These are phyloP conservation scores for Megaustenia siamemsis DNA, from an alignment of 2,888 invertebrate species.

Conservation along the genomic window DNA sequence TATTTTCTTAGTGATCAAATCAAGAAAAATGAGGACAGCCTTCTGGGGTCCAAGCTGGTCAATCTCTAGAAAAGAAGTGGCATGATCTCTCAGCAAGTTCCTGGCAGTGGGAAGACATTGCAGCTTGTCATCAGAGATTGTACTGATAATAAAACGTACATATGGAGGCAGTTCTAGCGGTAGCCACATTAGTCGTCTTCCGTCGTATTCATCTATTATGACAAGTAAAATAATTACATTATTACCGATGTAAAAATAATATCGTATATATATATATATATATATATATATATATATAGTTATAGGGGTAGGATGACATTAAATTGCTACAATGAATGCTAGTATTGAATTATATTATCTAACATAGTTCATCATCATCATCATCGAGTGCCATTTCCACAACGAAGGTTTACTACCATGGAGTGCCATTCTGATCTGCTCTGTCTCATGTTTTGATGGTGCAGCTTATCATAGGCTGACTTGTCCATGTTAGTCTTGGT, in stretches of 20 bases:
- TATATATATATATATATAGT: too few species aligned
- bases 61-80: constrained; percentile 68
- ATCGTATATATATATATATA: too few species aligned
- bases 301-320: too few species aligned
- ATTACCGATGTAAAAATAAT: neutral
- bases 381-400: too few species aligned
- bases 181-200: constrained; percentile 87
- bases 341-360: too few species aligned
- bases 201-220: constrained; percentile 80
- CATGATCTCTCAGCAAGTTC: constrained; percentile 61
- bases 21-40: constrained; percentile 69
- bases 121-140: constrained; percentile 69
- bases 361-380: too few species aligned
- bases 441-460: too few species aligned
- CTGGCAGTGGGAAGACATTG: constrained; percentile 65
- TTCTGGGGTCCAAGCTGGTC: constrained; percentile 65
- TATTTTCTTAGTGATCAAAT: constrained; percentile 62
- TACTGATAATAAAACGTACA: constrained; percentile 85
- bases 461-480: too few species aligned
- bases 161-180: constrained; percentile 87
- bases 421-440: too few species aligned
- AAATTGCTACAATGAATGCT: too few species aligned
- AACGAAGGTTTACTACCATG: too few species aligned
- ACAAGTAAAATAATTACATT: neutral
- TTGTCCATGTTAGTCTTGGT: too few species aligned